A percentile compares a stretch with the other conserved stretches of the same genome.
Conservation (phyloP, 1,140 invertebrate species). For the Tenebrio molitor region DNA sequence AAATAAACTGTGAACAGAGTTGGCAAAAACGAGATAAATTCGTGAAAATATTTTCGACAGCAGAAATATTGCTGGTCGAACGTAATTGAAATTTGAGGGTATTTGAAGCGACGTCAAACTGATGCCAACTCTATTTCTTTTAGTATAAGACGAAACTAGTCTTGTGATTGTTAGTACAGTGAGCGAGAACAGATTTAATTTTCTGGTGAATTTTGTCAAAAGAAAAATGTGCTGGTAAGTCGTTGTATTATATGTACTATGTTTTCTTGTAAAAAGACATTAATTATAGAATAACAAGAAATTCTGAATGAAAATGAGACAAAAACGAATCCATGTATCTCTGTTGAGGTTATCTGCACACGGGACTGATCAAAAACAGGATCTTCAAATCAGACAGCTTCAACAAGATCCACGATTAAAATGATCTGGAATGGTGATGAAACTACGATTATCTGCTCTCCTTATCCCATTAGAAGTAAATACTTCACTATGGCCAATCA, state of each 20-base stretch:
- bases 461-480: slow-evolving; percentile 50
- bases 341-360: background rate
- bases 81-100: too few relatives aligned
- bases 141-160: slow-evolving; percentile 45
- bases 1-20: slow-evolving; percentile 15
- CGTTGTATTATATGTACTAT: slow-evolving; percentile 44
- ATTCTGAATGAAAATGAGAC: slow-evolving; percentile 14
- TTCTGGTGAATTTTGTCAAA: slow-evolving; percentile 20
- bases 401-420: slow-evolving; percentile 2
- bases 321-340: slow-evolving; percentile 7
- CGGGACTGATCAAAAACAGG: background rate
- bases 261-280: slow-evolving; percentile 45
- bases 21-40: slow-evolving; percentile 2
- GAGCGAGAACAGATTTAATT: slow-evolving; percentile 50
- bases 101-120: background rate
- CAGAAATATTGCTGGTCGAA: too few relatives aligned
- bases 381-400: background rate
- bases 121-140: slow-evolving; percentile 14
- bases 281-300: slow-evolving; percentile 32
- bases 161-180: slow-evolving; percentile 56
- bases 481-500: slow-evolving; percentile 42
- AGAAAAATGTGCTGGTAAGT: slow-evolving; percentile 49
- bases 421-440: slow-evolving; percentile 15
- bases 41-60: slow-evolving; percentile 31
- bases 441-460: slow-evolving; percentile 54